A percentile compares a stretch with the other conserved stretches of the same genome.
Conservation (phyloP, 2,113 vertebrate species). For the Oncorhynchus mykiss region DNA sequence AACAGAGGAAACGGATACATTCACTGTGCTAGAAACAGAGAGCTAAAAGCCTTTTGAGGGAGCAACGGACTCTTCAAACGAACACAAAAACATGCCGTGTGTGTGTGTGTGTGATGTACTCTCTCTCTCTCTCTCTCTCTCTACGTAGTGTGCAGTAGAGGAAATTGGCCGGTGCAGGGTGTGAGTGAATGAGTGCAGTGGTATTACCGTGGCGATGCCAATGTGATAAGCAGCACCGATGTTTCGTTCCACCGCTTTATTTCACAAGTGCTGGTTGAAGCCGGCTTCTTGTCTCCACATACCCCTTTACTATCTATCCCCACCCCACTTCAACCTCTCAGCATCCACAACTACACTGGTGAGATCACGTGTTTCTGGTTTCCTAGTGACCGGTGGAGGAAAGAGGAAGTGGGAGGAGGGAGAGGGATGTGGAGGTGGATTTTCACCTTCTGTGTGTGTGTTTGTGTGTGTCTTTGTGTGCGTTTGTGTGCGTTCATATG, state of each 20-base stretch:
- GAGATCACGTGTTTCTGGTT: conserved; percentile 46
- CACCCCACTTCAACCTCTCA: conserved; percentile 26
- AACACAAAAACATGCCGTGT: conserved; percentile 5
- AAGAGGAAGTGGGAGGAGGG: conserved; percentile 20
- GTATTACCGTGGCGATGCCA: conserved; percentile 16
- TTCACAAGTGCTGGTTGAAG: conserved; percentile 27
- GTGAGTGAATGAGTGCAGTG: conserved; percentile 8
- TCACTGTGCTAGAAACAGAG: conserved; percentile 25
- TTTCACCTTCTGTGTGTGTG: conserved; percentile 19
- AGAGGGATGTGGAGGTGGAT: conserved; percentile 15
- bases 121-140: too few relatives aligned
- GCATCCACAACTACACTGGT: conserved; percentile 21
- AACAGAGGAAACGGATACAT: conserved; percentile 21
- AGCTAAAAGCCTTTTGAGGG: neutral
- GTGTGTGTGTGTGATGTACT: neutral
- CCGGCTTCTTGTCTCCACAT: conserved; percentile 19
- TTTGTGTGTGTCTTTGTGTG: conserved; percentile 16
- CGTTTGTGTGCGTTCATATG: neutral
- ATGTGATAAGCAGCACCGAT: neutral
- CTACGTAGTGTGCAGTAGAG: neutral
- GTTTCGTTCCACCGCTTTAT: neutral
- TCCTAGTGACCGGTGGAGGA: conserved; percentile 66
- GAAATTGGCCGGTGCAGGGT: conserved; percentile 3
- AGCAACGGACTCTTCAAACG: neutral
- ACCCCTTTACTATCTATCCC: neutral